Base-by-base conservation (phyloP, 2,888 invertebrate species). In the Drosophila bunnanda region DNA sequence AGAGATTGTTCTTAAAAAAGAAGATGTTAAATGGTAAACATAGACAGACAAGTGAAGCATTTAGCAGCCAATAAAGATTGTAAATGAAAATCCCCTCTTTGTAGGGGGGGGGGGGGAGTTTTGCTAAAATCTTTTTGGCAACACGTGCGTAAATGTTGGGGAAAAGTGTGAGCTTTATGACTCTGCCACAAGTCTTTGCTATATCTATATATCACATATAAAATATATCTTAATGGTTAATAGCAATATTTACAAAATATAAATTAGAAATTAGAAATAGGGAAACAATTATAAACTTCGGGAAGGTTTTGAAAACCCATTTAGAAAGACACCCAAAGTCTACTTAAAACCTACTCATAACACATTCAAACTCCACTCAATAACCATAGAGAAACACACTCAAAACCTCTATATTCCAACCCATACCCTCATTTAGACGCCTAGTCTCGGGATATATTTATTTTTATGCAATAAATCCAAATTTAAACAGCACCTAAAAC, bases 401-500 rank as follows among this genome's bases (percentile, higher is more conserved):
- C 10, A 41, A 44, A 25, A 43, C 46, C 48, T 32, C 39, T 50
- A 48, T 46, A 50, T 20, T 20, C 28, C 38, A 10, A 17, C 28
- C 32, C 28, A 64, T 4, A 25, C 25, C 17, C 10, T 10, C 20
- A 56, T 68, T 58, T 50, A 34, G 20, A 46, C 28, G 66, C 46
- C 46, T 48, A 67, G 57, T 66, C 66, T 55, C 69, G 57, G 57
- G 30, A 61, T 70, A 39, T 48, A 70, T 71, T 53, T 74, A 75
- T 56, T 82, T 70, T 72, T 67, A 81, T 75, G 87, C 88, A 80
- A 82, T 89, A 89, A 85, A 85, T 82, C 74, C 66, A 71, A 78
- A 72, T 75, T 85, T 85, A 88, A 85, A 89, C 68, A 74, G 75
- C 87, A 69, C 83, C 89, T 83, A 80, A 88, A 81, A 89, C 73